A percentile compares a stretch with the other conserved stretches of the same genome.
phyloP scores from a whole-genome alignment of 2,888 invertebrate genomes.

The Ptilodon capucinus region DNA sequence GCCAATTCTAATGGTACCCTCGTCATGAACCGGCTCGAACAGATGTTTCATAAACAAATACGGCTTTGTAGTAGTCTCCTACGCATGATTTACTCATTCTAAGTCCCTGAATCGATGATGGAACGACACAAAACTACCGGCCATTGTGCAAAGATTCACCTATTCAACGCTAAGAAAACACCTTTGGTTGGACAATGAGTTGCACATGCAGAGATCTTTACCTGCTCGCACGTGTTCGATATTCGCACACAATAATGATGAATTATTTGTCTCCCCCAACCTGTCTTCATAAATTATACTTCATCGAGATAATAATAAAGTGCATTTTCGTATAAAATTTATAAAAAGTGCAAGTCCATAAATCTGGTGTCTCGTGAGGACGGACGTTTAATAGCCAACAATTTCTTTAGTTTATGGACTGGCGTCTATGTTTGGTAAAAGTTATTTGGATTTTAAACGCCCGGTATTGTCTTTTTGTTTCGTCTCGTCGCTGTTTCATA shows the following conservation, averaged over 20 bases:
- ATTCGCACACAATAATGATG: slow-evolving; percentile 62
- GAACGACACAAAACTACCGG: slow-evolving; percentile 54
- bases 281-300: slow-evolving; percentile 49
- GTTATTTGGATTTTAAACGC: slow-evolving; percentile 43
- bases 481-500: slow-evolving; percentile 25
- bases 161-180: slow-evolving; percentile 68
- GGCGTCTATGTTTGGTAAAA: slow-evolving; percentile 49
- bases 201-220: slow-evolving; percentile 73
- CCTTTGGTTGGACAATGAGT: slow-evolving; percentile 65
- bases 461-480: slow-evolving; percentile 24
- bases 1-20: slow-evolving; percentile 61
- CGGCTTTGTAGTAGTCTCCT: slow-evolving; percentile 64
- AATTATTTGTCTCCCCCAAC: slow-evolving; percentile 31
- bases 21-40: slow-evolving; percentile 48
- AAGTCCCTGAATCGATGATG: slow-evolving; percentile 67
- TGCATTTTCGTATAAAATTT: slow-evolving; percentile 39
- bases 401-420: slow-evolving; percentile 52
- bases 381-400: slow-evolving; percentile 50
- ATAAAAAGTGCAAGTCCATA: slow-evolving; percentile 36
- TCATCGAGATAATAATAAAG: slow-evolving; percentile 39
- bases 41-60: slow-evolving; percentile 79
- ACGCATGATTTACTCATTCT: slow-evolving; percentile 73
- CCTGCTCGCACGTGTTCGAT: slow-evolving; percentile 80
- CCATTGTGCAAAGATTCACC: slow-evolving; percentile 74
- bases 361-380: slow-evolving; percentile 57